These are phyloP conservation scores for human (Homo sapiens) DNA, from an alignment of 2,113 vertebrate species.

Conservation along the genomic window DNA sequence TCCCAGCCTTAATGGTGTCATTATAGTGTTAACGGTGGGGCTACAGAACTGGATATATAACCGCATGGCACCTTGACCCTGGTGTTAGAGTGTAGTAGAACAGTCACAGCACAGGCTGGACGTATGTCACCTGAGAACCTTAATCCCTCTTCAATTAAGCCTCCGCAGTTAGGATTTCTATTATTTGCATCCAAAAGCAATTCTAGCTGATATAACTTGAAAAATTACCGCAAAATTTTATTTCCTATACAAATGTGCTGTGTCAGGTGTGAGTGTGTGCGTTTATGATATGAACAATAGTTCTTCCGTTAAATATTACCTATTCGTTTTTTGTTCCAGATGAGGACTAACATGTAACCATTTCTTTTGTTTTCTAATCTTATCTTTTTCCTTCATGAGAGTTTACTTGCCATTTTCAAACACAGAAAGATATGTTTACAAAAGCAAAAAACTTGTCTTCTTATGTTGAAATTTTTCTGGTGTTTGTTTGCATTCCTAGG, in stretches of 20 bases:
- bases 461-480: neutral
- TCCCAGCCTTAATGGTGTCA: neutral
- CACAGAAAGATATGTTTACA: neutral
- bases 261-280: neutral
- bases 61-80: neutral
- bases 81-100: rapidly evolving
- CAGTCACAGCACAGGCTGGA: neutral
- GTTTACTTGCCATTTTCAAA: neutral
- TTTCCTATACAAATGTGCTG: neutral
- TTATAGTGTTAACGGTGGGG: rapidly evolving
- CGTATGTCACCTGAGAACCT: too few species aligned
- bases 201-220: neutral
- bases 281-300: neutral
- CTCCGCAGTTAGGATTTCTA: neutral
- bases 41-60: neutral
- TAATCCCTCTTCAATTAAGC: neutral
- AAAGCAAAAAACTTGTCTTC: neutral
- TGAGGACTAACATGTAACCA: too few species aligned
- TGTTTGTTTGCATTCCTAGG: neutral
- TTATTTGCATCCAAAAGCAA: neutral
- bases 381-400: neutral
- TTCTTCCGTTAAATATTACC: neutral
- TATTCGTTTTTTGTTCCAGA: too few species aligned
- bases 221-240: neutral
- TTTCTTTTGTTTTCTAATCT: neutral